Evolutionary conservation across 2,113 vertebrate species (phyloP), one percentile per base, ranked within the genome.

Genomic region (Tetraodon nigroviridis): DNA sequence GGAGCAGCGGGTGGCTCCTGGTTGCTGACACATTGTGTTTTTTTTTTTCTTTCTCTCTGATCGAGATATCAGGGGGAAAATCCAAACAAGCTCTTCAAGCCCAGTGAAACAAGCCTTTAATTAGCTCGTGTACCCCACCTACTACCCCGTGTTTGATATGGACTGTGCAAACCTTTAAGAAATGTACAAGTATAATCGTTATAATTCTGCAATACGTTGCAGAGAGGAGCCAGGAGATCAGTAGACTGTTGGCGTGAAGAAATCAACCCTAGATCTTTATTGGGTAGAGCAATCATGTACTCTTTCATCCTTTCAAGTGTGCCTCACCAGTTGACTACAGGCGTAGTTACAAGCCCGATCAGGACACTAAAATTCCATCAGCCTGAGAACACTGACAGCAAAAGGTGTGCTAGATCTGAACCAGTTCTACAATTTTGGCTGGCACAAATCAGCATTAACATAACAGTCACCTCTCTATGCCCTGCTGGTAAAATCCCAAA

Each of bases 91-190:
- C 17, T 62, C 73, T 76, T 87, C 87, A 87, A 6, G 24, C 24
- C 24, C 24, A 27, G 24, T 6, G 5, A 27, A 87, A 75, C 72
- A 69, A 61, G 67, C 61, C 81, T 86, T 80, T 86, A 77, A 85
- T 86, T 84, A 80, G 55, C 69, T 53, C 58, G 40, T n/a, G 18
- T 55, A 73, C 37, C 81, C 67, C 53, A n/a, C 22, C 22, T 5
- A 27, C 24, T 4, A 5, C 64, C 64, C 56, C 59, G 62, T 21
- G 37, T 70, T 37, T 73, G 56, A 14, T 55, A 58, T 57, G 71
- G 64, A 67, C 64, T 67, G 61, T 21, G 37, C 37, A 51, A 64
- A 66, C 72, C 82, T 75, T 53, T 55, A 50, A 74, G 80, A 37
- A 37, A 37, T 37, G 32, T 37, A 11, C 32, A 27, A 27, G 24